Evolutionary conservation across 2,888 invertebrate genomes (phyloP).

Genomic region (Lepidocyrtoides sp.): DNA sequence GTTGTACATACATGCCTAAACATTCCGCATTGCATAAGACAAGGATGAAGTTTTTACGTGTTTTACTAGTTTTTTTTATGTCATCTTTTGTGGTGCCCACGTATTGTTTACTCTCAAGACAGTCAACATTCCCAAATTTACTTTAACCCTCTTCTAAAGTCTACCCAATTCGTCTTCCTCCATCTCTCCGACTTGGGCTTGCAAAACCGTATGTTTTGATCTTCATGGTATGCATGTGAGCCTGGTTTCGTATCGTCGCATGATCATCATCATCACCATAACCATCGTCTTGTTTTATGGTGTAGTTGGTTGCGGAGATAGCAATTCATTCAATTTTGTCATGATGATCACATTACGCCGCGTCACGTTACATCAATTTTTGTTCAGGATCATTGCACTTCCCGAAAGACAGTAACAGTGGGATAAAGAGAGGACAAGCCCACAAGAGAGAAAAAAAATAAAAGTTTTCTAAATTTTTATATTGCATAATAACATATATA

Average conservation of each 20-base stretch:
- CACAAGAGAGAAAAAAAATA: not conserved
- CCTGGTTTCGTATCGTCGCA: too few species aligned
- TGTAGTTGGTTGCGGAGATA: not conserved
- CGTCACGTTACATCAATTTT: conserved; percentile 75
- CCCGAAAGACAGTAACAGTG: conserved; percentile 1
- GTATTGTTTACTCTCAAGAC: conserved; percentile 50
- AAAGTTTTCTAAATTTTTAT: not conserved
- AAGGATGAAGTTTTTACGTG: not conserved
- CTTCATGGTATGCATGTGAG: not conserved
- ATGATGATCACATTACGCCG: conserved; percentile 72
- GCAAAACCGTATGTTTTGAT: not conserved
- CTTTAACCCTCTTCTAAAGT: not conserved
- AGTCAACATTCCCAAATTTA: conserved; percentile 5
- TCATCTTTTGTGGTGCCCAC: not conserved
- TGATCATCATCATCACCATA: not conserved
- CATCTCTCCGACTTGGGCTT: not conserved
- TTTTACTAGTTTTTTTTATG: conserved; percentile 35
- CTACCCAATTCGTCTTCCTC: conserved; percentile 1
- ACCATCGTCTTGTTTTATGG: too few species aligned
- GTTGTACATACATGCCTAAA: not conserved
- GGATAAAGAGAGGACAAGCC: not conserved
- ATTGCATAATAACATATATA: not conserved
- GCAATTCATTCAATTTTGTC: conserved; percentile 66
- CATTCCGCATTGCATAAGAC: conserved; percentile 1
- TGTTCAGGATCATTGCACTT: conserved; percentile 74